Base-by-base conservation (phyloP, 2,113 vertebrate species). In the Eclectus roratus region DNA sequence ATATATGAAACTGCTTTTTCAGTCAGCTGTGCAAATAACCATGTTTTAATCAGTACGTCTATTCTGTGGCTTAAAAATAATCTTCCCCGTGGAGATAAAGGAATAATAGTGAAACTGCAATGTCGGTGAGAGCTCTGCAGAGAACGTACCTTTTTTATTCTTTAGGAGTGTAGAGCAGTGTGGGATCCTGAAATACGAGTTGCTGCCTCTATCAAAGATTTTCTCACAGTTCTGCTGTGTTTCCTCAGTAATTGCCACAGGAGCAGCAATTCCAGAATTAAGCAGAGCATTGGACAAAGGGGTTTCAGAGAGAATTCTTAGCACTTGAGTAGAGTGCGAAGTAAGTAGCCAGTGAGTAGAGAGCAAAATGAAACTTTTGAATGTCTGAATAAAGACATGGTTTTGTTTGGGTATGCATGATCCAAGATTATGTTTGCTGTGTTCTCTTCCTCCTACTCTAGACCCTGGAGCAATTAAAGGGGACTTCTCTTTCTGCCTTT, bases 61-160 rank as follows among this genome's bases (percentile, higher is more conserved):
- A 27, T 92, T 69, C 69, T 56, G 13, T 69, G 58, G n/a, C n/a
- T 89, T 96, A 71, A 94, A 93, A 96, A 88, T 95, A 94, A 95
- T 65, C 23, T 92, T 16, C 72, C 47, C n/a, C 3, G 0, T 91
- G 88, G 78, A 94, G 68, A 80, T 85, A 80, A 0, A 73, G 61
- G 39, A 68, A 64, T 74, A 73, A 58, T n/a, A 58, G 53, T 73
- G 31, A 71, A 89, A 80, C 27, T 63, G 81, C 2, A 0, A 8
- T 84, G 80, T 92, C 82, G 68, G 55, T 4, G 8, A 52, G 50
- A 76, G 60, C 65, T 78, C 80, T 81, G 44, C 35, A 79, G 25
- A 68, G 56, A 50, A 41, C 0, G 0, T 31, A 17, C 8, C 33
- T 76, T 41, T 85, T 71, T 43, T 76, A 3, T 68, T 87, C 56